Percentiles rank a stretch among this genome's conserved stretches.
Evolutionary conservation across 2,797 vertebrate genomes (phyloP).

Genomic region (Schizopygopsis malacanthus): DNA sequence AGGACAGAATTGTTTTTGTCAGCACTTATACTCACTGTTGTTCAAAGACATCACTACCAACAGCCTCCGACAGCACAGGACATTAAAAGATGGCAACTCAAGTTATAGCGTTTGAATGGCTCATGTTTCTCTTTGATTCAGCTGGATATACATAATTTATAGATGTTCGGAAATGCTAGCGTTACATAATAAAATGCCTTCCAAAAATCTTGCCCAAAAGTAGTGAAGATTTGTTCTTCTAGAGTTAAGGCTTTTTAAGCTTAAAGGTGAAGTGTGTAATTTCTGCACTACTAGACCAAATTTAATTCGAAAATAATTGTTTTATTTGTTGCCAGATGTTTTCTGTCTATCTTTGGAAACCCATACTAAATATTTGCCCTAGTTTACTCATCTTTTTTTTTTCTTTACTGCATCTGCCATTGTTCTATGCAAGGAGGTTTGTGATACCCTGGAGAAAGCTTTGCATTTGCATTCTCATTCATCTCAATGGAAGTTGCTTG

Average conservation of each 20-base stretch:
- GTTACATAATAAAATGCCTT: neutral
- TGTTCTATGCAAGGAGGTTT: neutral
- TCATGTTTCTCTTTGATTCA: constrained; percentile 8
- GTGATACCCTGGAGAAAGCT: neutral
- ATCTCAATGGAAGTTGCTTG: neutral
- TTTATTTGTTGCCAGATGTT: neutral
- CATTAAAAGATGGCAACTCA: constrained; percentile 30
- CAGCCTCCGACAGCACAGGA: constrained; percentile 23
- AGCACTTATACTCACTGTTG: constrained; percentile 46
- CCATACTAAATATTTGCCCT: neutral
- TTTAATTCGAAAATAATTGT: neutral
- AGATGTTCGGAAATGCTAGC: neutral
- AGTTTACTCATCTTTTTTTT: neutral
- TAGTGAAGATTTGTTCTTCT: neutral
- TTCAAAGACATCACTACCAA: constrained; percentile 42
- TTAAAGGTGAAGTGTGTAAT: neutral
- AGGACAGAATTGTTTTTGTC: constrained; percentile 63
- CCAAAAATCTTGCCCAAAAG: neutral
- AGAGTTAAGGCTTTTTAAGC: neutral
- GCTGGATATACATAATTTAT: neutral
- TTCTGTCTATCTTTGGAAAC: neutral
- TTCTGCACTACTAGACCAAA: neutral
- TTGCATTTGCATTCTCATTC: neutral
- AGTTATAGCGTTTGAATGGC: constrained; percentile 26
- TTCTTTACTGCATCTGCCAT: neutral